phyloP scores from a whole-genome alignment of 1,140 invertebrate genomes.

The Drosophila melanogaster region Release_6_plus_ISO1_MT NT_033777.3:9053501-9054000 shows the following conservation, averaged over 20 bases:
- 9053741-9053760: slow-evolving; percentile 82
- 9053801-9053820: slow-evolving; percentile 8
- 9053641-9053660: slow-evolving; percentile 84
- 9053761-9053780: slow-evolving; percentile 57
- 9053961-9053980: not conserved
- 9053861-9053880: not conserved
- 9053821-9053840: slow-evolving; percentile 42
- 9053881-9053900: not conserved
- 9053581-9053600: not conserved
- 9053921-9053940: too few species aligned
- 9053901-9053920: not conserved
- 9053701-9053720: slow-evolving; percentile 66
- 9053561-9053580: slow-evolving; percentile 30
- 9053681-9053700: slow-evolving; percentile 43
- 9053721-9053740: slow-evolving; percentile 77
- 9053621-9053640: slow-evolving; percentile 80
- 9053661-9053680: slow-evolving; percentile 76
- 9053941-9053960: not conserved
- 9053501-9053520: slow-evolving; percentile 15
- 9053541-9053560: slow-evolving; percentile 27
- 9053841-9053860: slow-evolving; percentile 12
- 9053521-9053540: slow-evolving; percentile 39
- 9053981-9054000: not conserved
- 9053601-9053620: slow-evolving; percentile 2
- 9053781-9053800: not conserved